Evolutionary conservation across 2,888 invertebrate species (phyloP).

Genomic region (Crossocerus cetratus): DNA sequence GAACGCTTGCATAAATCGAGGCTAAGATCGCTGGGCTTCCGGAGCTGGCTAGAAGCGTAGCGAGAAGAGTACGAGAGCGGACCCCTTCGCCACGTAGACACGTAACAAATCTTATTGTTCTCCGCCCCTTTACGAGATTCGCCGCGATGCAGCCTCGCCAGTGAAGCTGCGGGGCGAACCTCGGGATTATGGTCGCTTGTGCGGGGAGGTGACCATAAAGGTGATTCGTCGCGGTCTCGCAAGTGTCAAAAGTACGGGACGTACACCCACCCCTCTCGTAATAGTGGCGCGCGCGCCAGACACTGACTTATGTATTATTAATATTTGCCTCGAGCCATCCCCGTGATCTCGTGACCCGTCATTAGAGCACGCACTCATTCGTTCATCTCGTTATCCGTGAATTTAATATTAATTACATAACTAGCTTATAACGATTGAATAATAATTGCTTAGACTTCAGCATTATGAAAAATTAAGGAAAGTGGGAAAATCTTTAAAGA

Average conservation of each 20-base stretch:
- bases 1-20: slow-evolving; percentile 25
- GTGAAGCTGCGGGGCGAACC: slow-evolving; percentile 56
- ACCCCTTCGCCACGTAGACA: slow-evolving; percentile 49
- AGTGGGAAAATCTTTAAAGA: too few species aligned
- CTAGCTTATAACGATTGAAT: too few species aligned
- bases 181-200: slow-evolving; percentile 67
- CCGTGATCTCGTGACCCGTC: not conserved
- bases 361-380: too few species aligned
- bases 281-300: slow-evolving; percentile 59
- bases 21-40: slow-evolving; percentile 6
- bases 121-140: slow-evolving; percentile 53
- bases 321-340: slow-evolving; percentile 41
- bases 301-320: slow-evolving; percentile 69
- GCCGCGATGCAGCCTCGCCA: slow-evolving; percentile 45
- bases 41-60: not conserved
- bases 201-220: slow-evolving; percentile 70
- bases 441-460: too few species aligned
- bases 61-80: slow-evolving; percentile 11
- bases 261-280: slow-evolving; percentile 44
- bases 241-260: slow-evolving; percentile 74
- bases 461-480: too few species aligned
- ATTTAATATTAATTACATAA: too few species aligned
- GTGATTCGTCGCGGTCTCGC: slow-evolving; percentile 75
- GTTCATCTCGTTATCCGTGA: too few species aligned
- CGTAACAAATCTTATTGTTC: slow-evolving; percentile 61